phyloP scores from a whole-genome alignment of 2,797 vertebrate genomes.

The Mormyrops attenuatus region DNA sequence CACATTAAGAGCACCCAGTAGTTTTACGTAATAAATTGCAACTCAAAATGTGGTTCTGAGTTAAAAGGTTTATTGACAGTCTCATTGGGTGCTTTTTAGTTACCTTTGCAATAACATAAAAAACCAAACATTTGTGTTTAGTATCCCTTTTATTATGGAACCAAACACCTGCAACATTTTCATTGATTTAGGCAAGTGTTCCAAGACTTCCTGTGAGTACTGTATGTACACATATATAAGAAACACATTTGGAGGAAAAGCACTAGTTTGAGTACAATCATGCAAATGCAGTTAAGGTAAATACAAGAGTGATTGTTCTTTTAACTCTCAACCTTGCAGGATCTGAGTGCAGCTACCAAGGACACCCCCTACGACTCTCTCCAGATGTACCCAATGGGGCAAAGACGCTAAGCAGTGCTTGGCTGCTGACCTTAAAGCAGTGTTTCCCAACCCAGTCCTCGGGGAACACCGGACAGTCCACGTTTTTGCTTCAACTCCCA shows the following conservation, averaged over 20 bases:
- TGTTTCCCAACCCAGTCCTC: neutral
- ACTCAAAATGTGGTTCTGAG: neutral
- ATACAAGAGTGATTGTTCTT: neutral
- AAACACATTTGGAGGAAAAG: neutral
- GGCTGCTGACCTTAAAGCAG: neutral
- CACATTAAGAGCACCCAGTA: neutral
- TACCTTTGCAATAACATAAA: neutral
- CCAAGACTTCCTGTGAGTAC: neutral
- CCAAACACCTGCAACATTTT: too few relatives aligned
- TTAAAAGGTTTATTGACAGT: neutral
- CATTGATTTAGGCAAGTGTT: neutral
- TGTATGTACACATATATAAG: neutral
- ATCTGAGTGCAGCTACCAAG: constrained; percentile 19
- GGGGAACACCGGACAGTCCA: neutral
- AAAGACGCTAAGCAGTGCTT: neutral
- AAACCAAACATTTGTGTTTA: neutral
- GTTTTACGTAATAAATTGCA: neutral
- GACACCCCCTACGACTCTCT: constrained; percentile 25
- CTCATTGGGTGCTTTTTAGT: neutral
- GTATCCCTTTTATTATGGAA: neutral
- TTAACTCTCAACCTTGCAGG: constrained; percentile 9
- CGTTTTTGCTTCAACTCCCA: neutral
- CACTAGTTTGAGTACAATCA: neutral
- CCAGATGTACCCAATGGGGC: constrained; percentile 12
- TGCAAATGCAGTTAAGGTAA: neutral